Evolutionary conservation across 2,888 invertebrate species (phyloP).

Genomic region (Biston betularia): DNA sequence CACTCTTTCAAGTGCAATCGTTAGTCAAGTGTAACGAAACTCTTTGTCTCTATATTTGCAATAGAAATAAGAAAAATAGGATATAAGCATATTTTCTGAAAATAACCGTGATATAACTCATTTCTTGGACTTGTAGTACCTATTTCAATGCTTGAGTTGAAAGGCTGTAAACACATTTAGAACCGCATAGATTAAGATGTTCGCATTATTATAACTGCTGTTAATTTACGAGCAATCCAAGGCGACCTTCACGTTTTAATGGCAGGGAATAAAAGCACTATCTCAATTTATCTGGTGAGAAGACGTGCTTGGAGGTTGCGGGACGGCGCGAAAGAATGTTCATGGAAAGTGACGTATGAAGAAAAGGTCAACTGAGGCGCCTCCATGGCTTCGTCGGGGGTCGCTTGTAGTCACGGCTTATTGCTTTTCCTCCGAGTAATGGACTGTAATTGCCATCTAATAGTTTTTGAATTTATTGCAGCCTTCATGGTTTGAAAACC

Average conservation of each 20-base stretch:
- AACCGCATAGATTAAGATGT: constrained; percentile 13
- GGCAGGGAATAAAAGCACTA: constrained; percentile 32
- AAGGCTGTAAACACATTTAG: constrained; percentile 18
- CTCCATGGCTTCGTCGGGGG: constrained; percentile 63
- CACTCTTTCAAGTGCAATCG: constrained; percentile 1
- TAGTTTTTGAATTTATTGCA: constrained; percentile 56
- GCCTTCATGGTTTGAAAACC: constrained; percentile 54
- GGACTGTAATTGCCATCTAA: constrained; percentile 48
- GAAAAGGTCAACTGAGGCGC: constrained; percentile 67
- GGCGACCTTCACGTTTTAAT: constrained; percentile 42
- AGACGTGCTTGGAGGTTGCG: constrained; percentile 42
- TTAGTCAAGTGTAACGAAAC: constrained; percentile 2
- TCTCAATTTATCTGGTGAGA: constrained; percentile 49
- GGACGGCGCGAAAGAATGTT: constrained; percentile 58
- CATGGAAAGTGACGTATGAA: constrained; percentile 48
- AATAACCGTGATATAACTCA: constrained; percentile 18
- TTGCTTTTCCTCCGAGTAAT: constrained; percentile 55
- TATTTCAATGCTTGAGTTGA: constrained; percentile 2
- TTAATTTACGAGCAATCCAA: constrained; percentile 41
- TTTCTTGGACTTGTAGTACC: background rate
- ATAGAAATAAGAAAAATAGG: background rate
- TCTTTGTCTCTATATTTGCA: background rate
- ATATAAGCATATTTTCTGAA: constrained; percentile 4
- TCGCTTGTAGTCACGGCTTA: constrained; percentile 53
- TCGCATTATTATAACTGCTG: constrained; percentile 13